These are phyloP conservation scores for Eupithecia exiguata DNA, from an alignment of 2,888 invertebrate species.

Conservation along the genomic window DNA sequence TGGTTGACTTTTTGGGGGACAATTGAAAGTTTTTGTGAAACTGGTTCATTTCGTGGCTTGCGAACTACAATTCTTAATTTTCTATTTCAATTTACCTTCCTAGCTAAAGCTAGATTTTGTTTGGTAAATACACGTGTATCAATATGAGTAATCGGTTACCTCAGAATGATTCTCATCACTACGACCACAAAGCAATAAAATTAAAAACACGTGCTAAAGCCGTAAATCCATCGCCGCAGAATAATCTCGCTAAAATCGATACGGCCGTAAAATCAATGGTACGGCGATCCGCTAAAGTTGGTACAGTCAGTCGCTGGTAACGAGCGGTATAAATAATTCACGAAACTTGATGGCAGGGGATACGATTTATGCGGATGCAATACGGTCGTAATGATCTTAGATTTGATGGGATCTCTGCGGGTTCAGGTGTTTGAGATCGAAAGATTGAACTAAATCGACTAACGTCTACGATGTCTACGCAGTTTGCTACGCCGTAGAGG, in stretches of 20 bases:
- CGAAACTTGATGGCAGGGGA: slow-evolving; percentile 40
- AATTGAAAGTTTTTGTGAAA: background rate
- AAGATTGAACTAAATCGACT: too few relatives aligned
- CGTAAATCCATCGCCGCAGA: slow-evolving; percentile 25
- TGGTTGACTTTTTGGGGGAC: background rate
- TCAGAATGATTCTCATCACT: background rate
- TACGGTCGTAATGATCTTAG: slow-evolving; percentile 23
- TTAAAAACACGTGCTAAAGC: slow-evolving; percentile 35
- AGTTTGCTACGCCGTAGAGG: slow-evolving; percentile 19
- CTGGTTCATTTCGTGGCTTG: background rate
- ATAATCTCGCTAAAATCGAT: slow-evolving; percentile 32
- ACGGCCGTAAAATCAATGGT: slow-evolving; percentile 49
- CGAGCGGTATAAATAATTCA: slow-evolving; percentile 51
- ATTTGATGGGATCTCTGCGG: slow-evolving; percentile 3
- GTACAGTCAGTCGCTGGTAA: slow-evolving; percentile 44
- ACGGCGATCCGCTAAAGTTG: slow-evolving; percentile 48
- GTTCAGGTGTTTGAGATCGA: background rate
- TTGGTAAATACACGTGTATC: background rate
- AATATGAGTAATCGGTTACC: background rate
- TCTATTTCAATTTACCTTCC: too few relatives aligned
- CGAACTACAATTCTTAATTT: background rate
- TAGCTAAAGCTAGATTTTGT: too few relatives aligned
- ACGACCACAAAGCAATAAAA: slow-evolving; percentile 34
- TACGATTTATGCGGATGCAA: slow-evolving; percentile 36
- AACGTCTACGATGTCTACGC: background rate